These are phyloP conservation scores for Copidosoma aretas DNA, from an alignment of 2,888 invertebrate genomes.

Conservation along the genomic window DNA sequence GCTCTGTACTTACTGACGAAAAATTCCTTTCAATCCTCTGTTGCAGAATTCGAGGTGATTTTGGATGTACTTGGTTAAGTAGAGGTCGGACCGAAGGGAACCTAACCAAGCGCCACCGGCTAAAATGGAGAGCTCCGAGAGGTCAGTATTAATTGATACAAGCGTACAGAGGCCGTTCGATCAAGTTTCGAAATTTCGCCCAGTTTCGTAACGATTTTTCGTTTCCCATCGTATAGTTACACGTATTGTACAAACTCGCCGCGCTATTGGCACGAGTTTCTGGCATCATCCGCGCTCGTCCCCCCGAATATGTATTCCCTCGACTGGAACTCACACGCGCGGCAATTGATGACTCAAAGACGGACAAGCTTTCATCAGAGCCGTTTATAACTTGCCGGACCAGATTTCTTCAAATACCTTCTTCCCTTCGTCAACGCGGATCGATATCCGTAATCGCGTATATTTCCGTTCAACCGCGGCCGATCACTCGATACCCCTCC, in stretches of 20 bases:
- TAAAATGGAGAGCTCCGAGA: slow-evolving; percentile 55
- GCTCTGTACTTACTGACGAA: neutral
- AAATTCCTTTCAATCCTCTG: slow-evolving; percentile 14
- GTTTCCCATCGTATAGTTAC: neutral
- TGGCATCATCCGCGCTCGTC: neutral
- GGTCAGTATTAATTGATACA: slow-evolving; percentile 46
- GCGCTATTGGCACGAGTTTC: slow-evolving; percentile 1
- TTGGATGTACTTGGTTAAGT: slow-evolving; percentile 43
- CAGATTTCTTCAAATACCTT: neutral
- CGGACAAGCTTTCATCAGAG: neutral
- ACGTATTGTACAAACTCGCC: neutral
- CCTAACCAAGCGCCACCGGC: slow-evolving; percentile 21
- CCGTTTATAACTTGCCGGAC: neutral
- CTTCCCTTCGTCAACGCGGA: no score
- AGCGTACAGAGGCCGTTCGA: no score
- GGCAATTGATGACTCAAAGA: neutral
- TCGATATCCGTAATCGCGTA: neutral
- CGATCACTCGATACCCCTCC: slow-evolving; percentile 6
- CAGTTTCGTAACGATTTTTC: no score
- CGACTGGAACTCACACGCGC: neutral
- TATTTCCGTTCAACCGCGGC: neutral
- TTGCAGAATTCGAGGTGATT: slow-evolving; percentile 56
- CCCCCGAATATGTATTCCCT: neutral
- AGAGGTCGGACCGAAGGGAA: slow-evolving; percentile 23
- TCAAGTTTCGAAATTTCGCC: no score